These are phyloP conservation scores for Reticulitermes speratus DNA, from an alignment of 1,140 invertebrate species.

Conservation along the genomic window DNA sequence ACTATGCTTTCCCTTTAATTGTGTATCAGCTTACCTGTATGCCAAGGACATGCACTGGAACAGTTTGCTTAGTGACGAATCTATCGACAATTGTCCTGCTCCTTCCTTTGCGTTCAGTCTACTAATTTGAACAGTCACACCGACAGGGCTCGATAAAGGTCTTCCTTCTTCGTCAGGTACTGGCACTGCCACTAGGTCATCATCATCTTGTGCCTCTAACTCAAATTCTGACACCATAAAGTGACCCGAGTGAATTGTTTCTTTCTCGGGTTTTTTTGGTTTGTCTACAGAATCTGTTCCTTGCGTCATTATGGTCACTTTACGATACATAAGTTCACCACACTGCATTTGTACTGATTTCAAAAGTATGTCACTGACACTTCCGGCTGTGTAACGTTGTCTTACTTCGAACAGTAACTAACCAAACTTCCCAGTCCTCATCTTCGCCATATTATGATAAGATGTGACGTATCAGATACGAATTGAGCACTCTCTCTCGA, in stretches of 20 bases:
- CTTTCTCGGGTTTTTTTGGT: conserved; percentile 46
- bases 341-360: conserved; percentile 33
- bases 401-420: background rate
- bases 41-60: conserved; percentile 96
- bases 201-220: conserved; percentile 85
- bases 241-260: conserved; percentile 94
- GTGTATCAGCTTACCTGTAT: conserved; percentile 74
- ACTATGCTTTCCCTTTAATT: background rate
- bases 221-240: conserved; percentile 98
- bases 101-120: conserved; percentile 25
- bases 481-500: background rate
- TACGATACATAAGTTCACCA: conserved; percentile 34
- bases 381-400: conserved; percentile 18
- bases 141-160: background rate
- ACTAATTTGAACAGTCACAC: conserved; percentile 4
- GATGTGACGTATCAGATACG: background rate
- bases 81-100: conserved; percentile 74
- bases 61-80: conserved; percentile 89
- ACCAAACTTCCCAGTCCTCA: background rate
- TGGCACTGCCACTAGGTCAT: conserved; percentile 75
- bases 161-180: conserved; percentile 63
- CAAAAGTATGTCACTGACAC: conserved; percentile 31
- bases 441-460: conserved; percentile 29
- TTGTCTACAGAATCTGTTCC: conserved; percentile 31
- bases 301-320: conserved; percentile 37